Conservation (phyloP, 2,888 invertebrate species). For the Mystacides longicornis region DNA sequence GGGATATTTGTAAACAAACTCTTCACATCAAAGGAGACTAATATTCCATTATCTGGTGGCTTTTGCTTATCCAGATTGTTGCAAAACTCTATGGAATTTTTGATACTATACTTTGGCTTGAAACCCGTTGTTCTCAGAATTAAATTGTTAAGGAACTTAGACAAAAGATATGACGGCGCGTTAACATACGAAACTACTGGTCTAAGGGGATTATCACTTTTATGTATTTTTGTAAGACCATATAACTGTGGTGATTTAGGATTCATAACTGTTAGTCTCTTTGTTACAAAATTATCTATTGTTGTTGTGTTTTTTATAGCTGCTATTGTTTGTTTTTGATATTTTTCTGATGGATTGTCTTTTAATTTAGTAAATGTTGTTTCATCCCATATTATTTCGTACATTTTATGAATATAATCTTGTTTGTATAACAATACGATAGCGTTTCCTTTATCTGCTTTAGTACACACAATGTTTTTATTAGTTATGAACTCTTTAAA, state of each 20-base stretch:
- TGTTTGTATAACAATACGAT: not conserved
- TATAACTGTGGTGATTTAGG: too few relatives aligned
- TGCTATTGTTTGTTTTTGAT: not conserved
- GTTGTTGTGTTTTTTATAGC: not conserved
- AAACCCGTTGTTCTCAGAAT: not conserved
- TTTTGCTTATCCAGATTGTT: not conserved
- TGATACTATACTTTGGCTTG: not conserved
- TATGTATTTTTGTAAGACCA: not conserved
- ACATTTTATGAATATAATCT: not conserved
- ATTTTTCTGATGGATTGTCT: not conserved
- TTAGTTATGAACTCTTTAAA: not conserved
- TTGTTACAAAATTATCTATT: not conserved
- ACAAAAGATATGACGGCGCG: not conserved
- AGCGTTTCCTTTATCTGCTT: not conserved
- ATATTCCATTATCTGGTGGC: not conserved
- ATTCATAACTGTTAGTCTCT: not conserved
- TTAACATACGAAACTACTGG: not conserved
- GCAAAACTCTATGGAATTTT: not conserved
- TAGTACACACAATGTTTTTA: not conserved
- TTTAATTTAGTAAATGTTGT: not conserved
- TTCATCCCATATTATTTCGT: not conserved
- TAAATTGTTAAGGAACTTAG: not conserved
- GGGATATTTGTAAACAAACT: not conserved
- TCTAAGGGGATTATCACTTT: not conserved
- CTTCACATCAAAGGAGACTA: not conserved